Base-by-base conservation (phyloP, 2,888 invertebrate species). In the Hydroisotoma schaefferi region DNA sequence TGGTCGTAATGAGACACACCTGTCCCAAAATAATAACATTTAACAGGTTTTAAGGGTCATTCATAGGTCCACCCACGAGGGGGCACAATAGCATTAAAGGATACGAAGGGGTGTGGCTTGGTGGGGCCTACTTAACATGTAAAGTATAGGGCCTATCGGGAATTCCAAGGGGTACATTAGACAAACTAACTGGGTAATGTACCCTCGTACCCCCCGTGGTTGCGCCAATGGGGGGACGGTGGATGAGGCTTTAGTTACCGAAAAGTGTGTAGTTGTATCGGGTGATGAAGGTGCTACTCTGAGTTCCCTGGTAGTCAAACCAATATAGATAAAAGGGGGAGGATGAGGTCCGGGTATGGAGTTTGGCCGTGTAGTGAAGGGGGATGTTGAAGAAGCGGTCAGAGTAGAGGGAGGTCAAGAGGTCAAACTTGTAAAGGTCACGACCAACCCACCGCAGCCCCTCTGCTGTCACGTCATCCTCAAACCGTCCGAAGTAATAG, bases 381-480 rank as follows among this genome's bases (percentile, higher is more conserved):
- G 66, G 66, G 48, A 64, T 56, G 57, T 65, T 68, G 48, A 70
- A 70, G 48, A 68, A 68, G 8, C 70, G 54, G 53, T 70, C 70
- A 2, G 70, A 70, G 44, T 70, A 70, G 61, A 70, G 56, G 22
- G 62, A 59, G 1, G 65, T 69, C 10, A 69, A 33, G 29, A 60
- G 53, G 5, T 56, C 57, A 26, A 69, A 59, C 4, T 29, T 46
- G 38, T 47, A 59, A 20, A 37, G 23, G n/a, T 37, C 33, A 10
- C 3, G 1, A 2, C 48, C 49, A 18, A 38, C 8, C 20, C 33
- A 3, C 20, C 18, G 3, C 5, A 37, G 4, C n/a, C 25, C n/a
- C 18, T 52, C 38, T 4, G 12, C 22, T 37, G 2, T 52, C 23
- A 12, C 37, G n/a, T 1, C 44, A 5, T 53, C 51, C 2, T 57